A percentile compares a stretch with the other conserved stretches of the same genome.
These are phyloP conservation scores for Grallaria varia DNA, from an alignment of 2,113 vertebrate species.

Conservation along the genomic window DNA sequence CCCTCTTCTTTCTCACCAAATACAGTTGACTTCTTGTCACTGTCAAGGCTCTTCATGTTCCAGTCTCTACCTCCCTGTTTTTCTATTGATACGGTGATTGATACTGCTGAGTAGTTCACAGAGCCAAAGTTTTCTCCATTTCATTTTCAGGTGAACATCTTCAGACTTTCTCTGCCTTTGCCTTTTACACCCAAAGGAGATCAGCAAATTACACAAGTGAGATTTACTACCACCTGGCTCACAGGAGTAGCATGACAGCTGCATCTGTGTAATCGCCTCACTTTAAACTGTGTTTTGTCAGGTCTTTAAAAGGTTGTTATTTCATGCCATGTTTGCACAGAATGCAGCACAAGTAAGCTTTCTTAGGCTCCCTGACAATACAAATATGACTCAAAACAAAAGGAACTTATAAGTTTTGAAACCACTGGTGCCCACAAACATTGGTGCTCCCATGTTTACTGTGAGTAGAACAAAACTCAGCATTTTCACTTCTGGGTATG, in stretches of 20 bases:
- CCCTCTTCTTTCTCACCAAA: not conserved
- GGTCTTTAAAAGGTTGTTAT: not conserved
- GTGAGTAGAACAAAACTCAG: not conserved
- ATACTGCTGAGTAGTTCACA: not conserved
- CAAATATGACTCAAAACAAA: not conserved
- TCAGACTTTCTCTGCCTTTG: not conserved
- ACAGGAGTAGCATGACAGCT: not conserved
- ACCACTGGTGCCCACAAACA: not conserved
- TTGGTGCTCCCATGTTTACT: not conserved
- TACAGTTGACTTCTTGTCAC: not conserved
- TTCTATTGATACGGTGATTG: accelerated
- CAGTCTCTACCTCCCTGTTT: not conserved
- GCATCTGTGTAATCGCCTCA: not conserved
- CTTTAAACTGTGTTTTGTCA: not conserved
- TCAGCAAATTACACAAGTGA: not conserved
- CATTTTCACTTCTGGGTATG: not conserved
- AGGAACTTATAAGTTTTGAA: not conserved
- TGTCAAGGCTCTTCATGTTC: not conserved
- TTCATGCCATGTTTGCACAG: not conserved
- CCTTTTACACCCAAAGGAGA: not conserved
- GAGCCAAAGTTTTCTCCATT: not conserved
- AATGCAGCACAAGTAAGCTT: accelerated
- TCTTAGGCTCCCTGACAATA: not conserved
- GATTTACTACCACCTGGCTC: not conserved
- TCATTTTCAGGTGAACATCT: not conserved